Conservation (phyloP, 2,888 invertebrate genomes). For the Clostera curtula region DNA sequence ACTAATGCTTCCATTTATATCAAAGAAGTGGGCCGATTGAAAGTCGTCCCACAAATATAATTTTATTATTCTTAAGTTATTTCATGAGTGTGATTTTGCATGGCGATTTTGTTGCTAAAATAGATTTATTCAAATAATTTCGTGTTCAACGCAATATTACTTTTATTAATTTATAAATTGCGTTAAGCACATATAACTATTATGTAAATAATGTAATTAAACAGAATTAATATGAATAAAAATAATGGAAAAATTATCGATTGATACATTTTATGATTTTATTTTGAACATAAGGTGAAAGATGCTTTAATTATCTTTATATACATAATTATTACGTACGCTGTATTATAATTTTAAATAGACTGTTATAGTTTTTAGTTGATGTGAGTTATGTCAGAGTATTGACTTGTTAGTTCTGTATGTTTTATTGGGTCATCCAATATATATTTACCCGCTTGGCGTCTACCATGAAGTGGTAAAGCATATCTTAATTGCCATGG, state of each 20-base stretch:
- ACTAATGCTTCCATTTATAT: conserved; percentile 74
- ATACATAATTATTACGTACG: conserved; percentile 63
- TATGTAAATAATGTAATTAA: conserved; percentile 66
- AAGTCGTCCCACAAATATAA: conserved; percentile 64
- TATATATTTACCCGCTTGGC: too few relatives aligned
- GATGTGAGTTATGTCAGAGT: conserved; percentile 46
- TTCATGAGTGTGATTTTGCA: conserved; percentile 70
- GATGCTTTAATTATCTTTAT: conserved; percentile 74
- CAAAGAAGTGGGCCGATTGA: conserved; percentile 69
- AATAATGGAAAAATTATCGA: conserved; percentile 48
- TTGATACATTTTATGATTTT: conserved; percentile 65
- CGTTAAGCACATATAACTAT: conserved; percentile 43
- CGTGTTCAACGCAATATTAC: conserved; percentile 50
- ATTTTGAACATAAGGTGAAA: conserved; percentile 71
- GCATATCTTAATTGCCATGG: too few relatives aligned
- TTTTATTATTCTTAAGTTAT: conserved; percentile 61
- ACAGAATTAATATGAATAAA: conserved; percentile 47
- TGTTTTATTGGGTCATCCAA: too few relatives aligned
- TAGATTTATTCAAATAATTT: conserved; percentile 45
- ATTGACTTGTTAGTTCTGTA: conserved; percentile 29
- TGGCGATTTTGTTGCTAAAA: conserved; percentile 68
- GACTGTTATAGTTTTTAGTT: conserved; percentile 75
- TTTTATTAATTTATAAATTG: conserved; percentile 62
- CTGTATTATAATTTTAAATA: conserved; percentile 73
- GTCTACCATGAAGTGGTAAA: too few relatives aligned